Base-by-base conservation (phyloP, 2,888 invertebrate genomes). In the Dryocosmus kuriphilus region DNA sequence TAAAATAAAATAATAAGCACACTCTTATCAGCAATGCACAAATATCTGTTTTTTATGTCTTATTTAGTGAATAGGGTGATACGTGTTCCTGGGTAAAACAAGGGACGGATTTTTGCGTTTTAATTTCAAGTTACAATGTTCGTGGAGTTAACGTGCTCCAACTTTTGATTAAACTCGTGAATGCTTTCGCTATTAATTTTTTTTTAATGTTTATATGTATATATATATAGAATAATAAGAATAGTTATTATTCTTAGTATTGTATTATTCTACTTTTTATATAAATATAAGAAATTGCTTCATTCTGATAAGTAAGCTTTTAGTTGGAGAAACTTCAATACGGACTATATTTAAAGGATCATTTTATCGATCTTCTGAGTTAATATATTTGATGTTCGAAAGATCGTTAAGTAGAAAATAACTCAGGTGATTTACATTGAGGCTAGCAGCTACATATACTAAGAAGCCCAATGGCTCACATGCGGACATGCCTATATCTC, bases 321-420 rank as follows among this genome's bases (percentile, higher is more conserved):
- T 14, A 41, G 41, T 41, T 41, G 16, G 16, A 41, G n/a, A n/a
- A 51, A n/a, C 51, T 22, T 9, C 2, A n/a, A 46, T 19, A 46
- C 7, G 8, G 2, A 51, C n/a, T n/a, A 22, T 51, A 51, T 16
- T 41, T 14, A 5, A 4, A 51, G 9, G n/a, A 46, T 46, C 16
- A 46, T 46, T 46, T 46, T 46, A 7, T 46, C 19, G 19, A 46
- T 46, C 19, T 41, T 41, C 4, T 41, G 14, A 41, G 41, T 14
- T 14, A 41, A 41, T 41, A 41, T 14, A 41, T 14, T 41, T 41
- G 41, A 14, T 41, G 41, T 4, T 41, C 4, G 14, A 51, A 51
- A n/a, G 67, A 71, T 71, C 30, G 30, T 51, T 30, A 30, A 30
- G 67, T 57, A 5, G 67, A 71, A 71, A 51, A 71, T 71, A 41